phyloP scores from a whole-genome alignment of 2,113 vertebrate genomes.

The Prochilodus magdalenae region DNA sequence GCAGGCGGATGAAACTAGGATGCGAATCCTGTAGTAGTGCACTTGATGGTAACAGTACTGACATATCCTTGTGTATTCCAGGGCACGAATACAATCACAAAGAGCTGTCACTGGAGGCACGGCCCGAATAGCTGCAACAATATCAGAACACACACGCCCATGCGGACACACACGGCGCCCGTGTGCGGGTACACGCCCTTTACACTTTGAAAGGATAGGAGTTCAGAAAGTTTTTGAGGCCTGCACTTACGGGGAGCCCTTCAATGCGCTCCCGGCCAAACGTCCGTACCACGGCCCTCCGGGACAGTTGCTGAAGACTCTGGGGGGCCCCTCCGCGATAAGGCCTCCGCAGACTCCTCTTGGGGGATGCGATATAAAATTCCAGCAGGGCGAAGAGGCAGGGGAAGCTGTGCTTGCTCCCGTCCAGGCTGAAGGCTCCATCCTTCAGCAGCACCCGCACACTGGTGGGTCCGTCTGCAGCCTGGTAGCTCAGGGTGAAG shows the following conservation, averaged over 20 bases:
- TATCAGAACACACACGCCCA: neutral
- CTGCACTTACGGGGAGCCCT: conserved; percentile 77
- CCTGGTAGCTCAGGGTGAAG: conserved; percentile 94
- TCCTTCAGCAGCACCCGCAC: conserved; percentile 87
- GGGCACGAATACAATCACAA: neutral
- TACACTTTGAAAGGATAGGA: conserved; percentile 85
- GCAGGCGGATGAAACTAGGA: conserved; percentile 12
- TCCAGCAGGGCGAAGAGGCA: conserved; percentile 89
- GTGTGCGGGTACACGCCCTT: conserved; percentile 49
- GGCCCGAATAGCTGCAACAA: conserved; percentile 21
- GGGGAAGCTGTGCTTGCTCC: conserved; percentile 87
- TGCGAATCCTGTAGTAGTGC: conserved; percentile 3
- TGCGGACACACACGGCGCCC: conserved; percentile 49
- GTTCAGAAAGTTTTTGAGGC: conserved; percentile 82
- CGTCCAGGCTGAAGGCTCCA: conserved; percentile 85
- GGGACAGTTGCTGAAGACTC: conserved; percentile 87
- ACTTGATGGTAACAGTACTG: neutral
- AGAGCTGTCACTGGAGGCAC: neutral
- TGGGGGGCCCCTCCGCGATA: conserved; percentile 84
- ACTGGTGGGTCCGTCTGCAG: conserved; percentile 85
- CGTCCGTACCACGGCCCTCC: conserved; percentile 82
- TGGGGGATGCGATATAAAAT: conserved; percentile 86
- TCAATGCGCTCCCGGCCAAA: conserved; percentile 82
- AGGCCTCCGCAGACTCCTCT: conserved; percentile 83
- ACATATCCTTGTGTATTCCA: neutral